Percentiles rank a stretch among this genome's conserved stretches.
phyloP scores from a whole-genome alignment of 2,113 vertebrate species.

The Megaceryle maxima region DNA sequence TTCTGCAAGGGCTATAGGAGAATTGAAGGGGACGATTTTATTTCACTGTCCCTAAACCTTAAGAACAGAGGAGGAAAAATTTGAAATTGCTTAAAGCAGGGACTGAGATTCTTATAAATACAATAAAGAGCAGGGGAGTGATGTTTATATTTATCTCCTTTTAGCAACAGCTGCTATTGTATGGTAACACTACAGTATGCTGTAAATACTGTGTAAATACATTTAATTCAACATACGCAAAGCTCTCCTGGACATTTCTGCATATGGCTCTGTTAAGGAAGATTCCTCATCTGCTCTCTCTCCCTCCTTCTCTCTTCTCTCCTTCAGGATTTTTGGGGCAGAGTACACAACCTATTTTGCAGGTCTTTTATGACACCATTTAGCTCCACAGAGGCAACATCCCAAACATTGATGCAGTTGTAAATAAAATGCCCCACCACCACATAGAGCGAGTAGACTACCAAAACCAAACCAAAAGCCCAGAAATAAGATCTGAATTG shows the following conservation, averaged over 20 bases:
- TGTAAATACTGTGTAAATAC: not conserved
- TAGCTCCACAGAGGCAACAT: not conserved
- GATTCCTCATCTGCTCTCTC: not conserved
- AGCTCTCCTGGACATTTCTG: not conserved
- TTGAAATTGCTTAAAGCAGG: not conserved
- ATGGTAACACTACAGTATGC: fast-evolving
- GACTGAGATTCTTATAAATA: not conserved
- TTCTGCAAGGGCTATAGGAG: not conserved
- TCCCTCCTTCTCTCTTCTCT: not conserved
- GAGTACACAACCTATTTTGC: not conserved
- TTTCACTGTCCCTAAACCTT: not conserved
- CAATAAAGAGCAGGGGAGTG: not conserved
- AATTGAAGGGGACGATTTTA: not conserved
- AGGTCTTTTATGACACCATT: not conserved
- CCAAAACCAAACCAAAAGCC: not conserved
- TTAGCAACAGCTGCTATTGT: not conserved
- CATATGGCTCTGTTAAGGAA: not conserved
- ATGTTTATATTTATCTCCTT: not conserved
- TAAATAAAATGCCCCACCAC: not conserved
- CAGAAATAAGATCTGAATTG: not conserved
- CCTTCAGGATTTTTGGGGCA: not conserved
- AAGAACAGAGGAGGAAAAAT: not conserved
- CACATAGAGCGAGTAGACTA: not conserved
- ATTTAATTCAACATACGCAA: not conserved
- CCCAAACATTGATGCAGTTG: not conserved